A percentile compares a stretch with the other conserved stretches of the same genome.
These are phyloP conservation scores for Oreocharis arfaki DNA, from an alignment of 2,113 vertebrate genomes.

Conservation along the genomic window DNA sequence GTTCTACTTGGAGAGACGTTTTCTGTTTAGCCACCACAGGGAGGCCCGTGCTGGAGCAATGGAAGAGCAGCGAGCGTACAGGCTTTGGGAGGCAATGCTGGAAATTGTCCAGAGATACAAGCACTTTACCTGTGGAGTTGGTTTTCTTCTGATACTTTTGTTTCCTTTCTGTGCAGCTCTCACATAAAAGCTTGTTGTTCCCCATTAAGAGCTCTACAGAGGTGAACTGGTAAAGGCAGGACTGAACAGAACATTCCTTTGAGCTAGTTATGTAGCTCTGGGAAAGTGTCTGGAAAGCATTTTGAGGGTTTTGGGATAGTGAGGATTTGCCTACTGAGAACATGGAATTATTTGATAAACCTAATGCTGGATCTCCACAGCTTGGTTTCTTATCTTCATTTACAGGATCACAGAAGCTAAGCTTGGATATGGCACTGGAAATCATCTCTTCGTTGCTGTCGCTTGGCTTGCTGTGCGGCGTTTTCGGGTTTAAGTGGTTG, in stretches of 20 bases:
- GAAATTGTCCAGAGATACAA: neutral
- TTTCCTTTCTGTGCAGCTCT: slow-evolving; percentile 87
- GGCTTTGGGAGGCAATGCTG: neutral
- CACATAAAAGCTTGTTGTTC: slow-evolving; percentile 96
- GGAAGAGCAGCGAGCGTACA: neutral
- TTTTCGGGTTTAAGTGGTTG: neutral
- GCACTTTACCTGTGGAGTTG: slow-evolving; percentile 73
- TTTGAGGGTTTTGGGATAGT: slow-evolving; percentile 65
- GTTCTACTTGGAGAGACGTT: neutral
- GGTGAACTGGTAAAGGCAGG: slow-evolving; percentile 96
- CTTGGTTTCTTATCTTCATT: slow-evolving; percentile 55
- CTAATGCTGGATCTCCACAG: neutral
- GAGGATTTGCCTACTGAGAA: slow-evolving; percentile 53
- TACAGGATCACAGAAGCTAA: slow-evolving; percentile 69
- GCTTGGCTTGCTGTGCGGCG: neutral
- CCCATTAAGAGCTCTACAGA: slow-evolving; percentile 96
- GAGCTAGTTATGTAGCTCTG: slow-evolving; percentile 90
- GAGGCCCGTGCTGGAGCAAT: neutral
- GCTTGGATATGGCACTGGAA: slow-evolving; percentile 78
- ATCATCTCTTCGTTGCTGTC: slow-evolving; percentile 59
- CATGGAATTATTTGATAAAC: slow-evolving; percentile 25
- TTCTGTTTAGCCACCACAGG: neutral
- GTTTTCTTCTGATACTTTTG: slow-evolving; percentile 79
- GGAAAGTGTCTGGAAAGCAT: slow-evolving; percentile 92
- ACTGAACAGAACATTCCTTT: slow-evolving; percentile 97